These are phyloP conservation scores for Rhinolophus sinicus DNA, from an alignment of 2,113 vertebrate species.

Conservation along the genomic window DNA sequence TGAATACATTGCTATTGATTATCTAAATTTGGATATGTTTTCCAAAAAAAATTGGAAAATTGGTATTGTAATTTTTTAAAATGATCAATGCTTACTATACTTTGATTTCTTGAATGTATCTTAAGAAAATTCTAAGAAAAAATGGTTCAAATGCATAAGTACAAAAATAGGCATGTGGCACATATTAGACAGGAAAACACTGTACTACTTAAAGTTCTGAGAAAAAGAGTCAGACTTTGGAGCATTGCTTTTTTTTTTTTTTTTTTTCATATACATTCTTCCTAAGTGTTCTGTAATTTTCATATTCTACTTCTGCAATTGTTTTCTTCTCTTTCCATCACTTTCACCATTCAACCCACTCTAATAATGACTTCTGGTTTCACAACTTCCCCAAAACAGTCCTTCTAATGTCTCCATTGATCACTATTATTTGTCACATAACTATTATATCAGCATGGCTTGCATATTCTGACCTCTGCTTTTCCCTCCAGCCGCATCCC, in stretches of 20 bases:
- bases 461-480: not conserved
- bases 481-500: not conserved
- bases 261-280: not conserved
- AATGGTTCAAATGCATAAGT: not conserved
- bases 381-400: not conserved
- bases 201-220: not conserved
- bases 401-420: not conserved
- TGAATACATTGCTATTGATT: not conserved
- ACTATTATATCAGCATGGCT: not conserved
- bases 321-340: not conserved
- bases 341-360: not conserved
- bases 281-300: not conserved
- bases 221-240: not conserved
- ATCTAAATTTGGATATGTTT: not conserved
- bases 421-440: not conserved
- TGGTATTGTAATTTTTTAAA: not conserved
- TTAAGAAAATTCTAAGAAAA: not conserved
- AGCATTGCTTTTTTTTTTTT: not conserved
- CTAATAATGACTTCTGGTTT: not conserved
- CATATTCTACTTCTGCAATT: not conserved
- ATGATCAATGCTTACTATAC: not conserved
- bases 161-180: not conserved
- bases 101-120: not conserved
- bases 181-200: not conserved
- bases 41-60: not conserved